Percentiles rank a stretch among this genome's conserved stretches.
These are phyloP conservation scores for Dendrolimus houi DNA, from an alignment of 2,888 invertebrate species.

Conservation along the genomic window DNA sequence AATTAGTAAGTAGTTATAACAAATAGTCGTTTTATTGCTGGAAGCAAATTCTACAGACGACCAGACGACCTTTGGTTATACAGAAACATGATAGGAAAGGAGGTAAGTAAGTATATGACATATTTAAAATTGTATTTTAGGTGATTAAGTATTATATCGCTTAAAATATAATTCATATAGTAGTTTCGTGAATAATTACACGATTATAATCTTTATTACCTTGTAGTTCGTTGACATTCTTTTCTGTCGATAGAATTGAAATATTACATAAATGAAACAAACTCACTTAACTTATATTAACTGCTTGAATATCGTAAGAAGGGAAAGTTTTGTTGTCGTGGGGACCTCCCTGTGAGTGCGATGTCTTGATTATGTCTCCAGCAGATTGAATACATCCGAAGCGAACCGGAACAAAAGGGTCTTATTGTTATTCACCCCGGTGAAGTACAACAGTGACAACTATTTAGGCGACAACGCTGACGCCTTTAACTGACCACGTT, in stretches of 20 bases:
- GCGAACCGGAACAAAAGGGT: constrained; percentile 56
- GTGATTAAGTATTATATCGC: too few species aligned
- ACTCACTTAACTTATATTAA: constrained; percentile 2
- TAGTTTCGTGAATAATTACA: too few species aligned
- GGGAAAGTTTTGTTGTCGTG: constrained; percentile 11
- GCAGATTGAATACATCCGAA: constrained; percentile 64
- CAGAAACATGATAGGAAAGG: too few species aligned
- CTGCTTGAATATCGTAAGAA: constrained; percentile 4
- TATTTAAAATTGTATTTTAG: too few species aligned
- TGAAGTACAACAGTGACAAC: constrained; percentile 49
- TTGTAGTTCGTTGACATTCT: too few species aligned
- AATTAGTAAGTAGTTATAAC: neutral
- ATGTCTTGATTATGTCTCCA: constrained; percentile 56
- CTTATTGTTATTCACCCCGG: constrained; percentile 72
- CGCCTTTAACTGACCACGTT: constrained; percentile 30
- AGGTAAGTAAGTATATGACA: too few species aligned
- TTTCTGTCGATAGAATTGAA: too few species aligned
- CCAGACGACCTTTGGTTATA: too few species aligned
- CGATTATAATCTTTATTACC: too few species aligned
- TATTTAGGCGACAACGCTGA: constrained; percentile 42
- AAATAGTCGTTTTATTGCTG: too few species aligned
- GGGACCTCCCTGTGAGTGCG: constrained; percentile 26
- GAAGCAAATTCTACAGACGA: too few species aligned
- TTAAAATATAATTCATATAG: too few species aligned
- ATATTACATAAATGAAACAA: neutral